These are phyloP conservation scores for Isaurus tuberculatus DNA, from an alignment of 92 coral and sea anemone species.

Conservation along the genomic window DNA sequence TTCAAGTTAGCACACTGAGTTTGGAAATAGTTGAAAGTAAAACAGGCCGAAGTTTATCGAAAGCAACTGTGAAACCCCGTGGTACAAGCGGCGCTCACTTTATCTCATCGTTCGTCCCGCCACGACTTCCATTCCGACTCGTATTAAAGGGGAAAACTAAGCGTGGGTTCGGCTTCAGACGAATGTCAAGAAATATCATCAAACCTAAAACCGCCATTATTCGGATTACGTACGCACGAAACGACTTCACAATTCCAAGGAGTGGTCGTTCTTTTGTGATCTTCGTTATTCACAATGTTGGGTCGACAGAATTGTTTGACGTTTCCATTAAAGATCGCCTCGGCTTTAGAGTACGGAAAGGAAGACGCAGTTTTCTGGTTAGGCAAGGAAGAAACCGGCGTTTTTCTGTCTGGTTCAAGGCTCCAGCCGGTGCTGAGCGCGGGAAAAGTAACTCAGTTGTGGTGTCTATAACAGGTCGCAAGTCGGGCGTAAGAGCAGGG, in stretches of 20 bases:
- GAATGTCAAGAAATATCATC: slow-evolving; percentile 61
- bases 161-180: slow-evolving; percentile 67
- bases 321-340: slow-evolving; percentile 72
- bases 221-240: slow-evolving; percentile 68
- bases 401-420: slow-evolving; percentile 67
- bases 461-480: slow-evolving; percentile 63
- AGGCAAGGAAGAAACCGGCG: slow-evolving; percentile 54
- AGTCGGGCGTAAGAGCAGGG: slow-evolving; percentile 49
- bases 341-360: slow-evolving; percentile 53
- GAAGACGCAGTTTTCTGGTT: slow-evolving; percentile 51
- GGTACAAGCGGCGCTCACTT: slow-evolving; percentile 73
- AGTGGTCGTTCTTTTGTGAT: slow-evolving; percentile 66
- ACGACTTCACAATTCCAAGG: slow-evolving; percentile 72
- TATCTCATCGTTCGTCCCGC: slow-evolving; percentile 73
- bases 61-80: slow-evolving; percentile 57
- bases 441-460: slow-evolving; percentile 62
- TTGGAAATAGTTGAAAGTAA: slow-evolving; percentile 63
- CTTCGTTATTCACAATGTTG: slow-evolving; percentile 76
- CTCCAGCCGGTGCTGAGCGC: slow-evolving; percentile 57
- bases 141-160: slow-evolving; percentile 77
- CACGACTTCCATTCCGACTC: slow-evolving; percentile 67
- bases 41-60: slow-evolving; percentile 37
- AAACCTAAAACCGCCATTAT: slow-evolving; percentile 67
- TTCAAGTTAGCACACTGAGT: slow-evolving; percentile 55
- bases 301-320: slow-evolving; percentile 73